A percentile compares a stretch with the other conserved stretches of the same genome.
phyloP scores from a whole-genome alignment of 2,888 invertebrate species.

The Drosophila pegasa region DNA sequence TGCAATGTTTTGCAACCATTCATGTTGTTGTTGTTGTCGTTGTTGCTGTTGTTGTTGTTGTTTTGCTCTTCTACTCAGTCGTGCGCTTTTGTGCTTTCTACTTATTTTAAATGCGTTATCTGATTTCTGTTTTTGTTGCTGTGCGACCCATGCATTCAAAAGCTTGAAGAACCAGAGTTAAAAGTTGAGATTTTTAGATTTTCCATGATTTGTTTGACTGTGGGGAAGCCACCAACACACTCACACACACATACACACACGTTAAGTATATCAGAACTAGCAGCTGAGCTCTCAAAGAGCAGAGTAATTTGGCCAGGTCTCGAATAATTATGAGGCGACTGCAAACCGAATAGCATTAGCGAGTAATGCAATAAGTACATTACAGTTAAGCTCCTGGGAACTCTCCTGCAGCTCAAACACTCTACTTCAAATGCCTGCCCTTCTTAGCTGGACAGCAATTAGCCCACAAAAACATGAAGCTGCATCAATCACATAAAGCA shows the following conservation, averaged over 20 bases:
- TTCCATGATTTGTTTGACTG: constrained; percentile 3
- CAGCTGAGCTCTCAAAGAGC: neutral
- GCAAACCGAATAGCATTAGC: constrained; percentile 55
- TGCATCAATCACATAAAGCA: constrained; percentile 62
- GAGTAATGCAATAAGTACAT: constrained; percentile 67
- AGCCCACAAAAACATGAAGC: constrained; percentile 68
- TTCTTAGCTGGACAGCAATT: constrained; percentile 52
- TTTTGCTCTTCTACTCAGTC: constrained; percentile 66
- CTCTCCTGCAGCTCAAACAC: neutral
- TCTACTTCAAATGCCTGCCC: neutral
- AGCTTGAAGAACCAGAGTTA: constrained; percentile 57
- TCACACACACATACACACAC: constrained; percentile 13
- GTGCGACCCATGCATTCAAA: constrained; percentile 72
- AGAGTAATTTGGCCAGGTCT: constrained; percentile 14
- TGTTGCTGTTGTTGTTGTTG: constrained; percentile 19
- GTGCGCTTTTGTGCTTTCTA: constrained; percentile 74
- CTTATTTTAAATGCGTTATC: constrained; percentile 78
- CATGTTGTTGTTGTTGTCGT: constrained; percentile 21
- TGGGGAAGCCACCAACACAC: no score
- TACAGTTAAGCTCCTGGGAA: constrained; percentile 32
- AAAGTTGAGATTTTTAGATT: constrained; percentile 68
- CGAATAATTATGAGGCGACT: constrained; percentile 59
- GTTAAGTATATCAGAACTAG: constrained; percentile 12
- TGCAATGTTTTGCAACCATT: constrained; percentile 52
- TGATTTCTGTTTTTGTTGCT: constrained; percentile 60